Base-by-base conservation (phyloP, 2,797 vertebrate genomes). In the Amniataba percoides region DNA sequence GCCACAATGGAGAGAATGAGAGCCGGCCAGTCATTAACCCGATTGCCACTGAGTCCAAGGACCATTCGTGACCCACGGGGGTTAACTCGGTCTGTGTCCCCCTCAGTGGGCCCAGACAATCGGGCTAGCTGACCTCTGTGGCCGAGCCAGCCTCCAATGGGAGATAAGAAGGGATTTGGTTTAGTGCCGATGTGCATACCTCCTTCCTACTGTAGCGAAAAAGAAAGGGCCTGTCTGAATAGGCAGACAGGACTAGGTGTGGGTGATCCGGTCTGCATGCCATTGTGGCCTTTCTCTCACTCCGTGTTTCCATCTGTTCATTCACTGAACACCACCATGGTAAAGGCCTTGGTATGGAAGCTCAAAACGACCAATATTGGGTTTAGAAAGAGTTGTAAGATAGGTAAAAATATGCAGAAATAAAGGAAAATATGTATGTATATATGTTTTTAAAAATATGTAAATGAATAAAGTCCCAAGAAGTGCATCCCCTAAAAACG, bases 111-210 rank as follows among this genome's bases (percentile, higher is more conserved):
- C 79, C 78, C 63, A 86, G 81, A 92, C 91, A 92, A 89, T 91
- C 46, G 52, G 74, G 83, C 78, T 71, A 60, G 77, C 85, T 93
- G 93, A 94, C 93, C 89, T 91, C 84, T 90, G 75, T 67, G 85
- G 82, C 84, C 27, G 4, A 70, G 77, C 67, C 78, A 74, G 74
- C 78, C 83, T 85, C 86, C 82, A 87, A 75, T 79, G 70, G 87
- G 76, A 93, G 94, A 94, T 94, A 91, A 94, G 90, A 85, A 77
- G 88, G 88, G 90, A 92, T 93, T 93, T 91, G 76, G 79, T 88
- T 85, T 80, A 83, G 79, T 72, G 85, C 80, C 46, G 62, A 36
- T 74, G 75, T 82, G 51, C 83, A 88, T 92, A 88, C 82, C 92
- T 93, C 90, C 58, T 45, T 75, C 85, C 84, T 89, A 93, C 92